Evolutionary conservation across 2,888 invertebrate genomes (phyloP).

Genomic region (Vandiemenella viatica): DNA sequence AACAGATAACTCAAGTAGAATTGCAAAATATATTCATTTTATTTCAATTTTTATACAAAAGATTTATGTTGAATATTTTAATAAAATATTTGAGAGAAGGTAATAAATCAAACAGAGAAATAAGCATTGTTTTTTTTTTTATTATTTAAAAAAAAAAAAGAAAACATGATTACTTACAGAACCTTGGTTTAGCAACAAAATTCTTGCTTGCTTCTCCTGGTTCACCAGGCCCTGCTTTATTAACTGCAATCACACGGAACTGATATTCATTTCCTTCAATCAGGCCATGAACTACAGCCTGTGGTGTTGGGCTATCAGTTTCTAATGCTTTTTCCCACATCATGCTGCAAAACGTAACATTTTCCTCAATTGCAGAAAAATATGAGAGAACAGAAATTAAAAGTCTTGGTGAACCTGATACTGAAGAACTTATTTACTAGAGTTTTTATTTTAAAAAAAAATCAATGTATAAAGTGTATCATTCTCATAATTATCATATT

Average conservation of each 20-base stretch:
- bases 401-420: not conserved
- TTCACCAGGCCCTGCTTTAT: slow-evolving; percentile 87
- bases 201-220: slow-evolving; percentile 78
- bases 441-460: too few relatives aligned
- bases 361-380: not conserved
- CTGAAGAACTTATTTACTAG: too few relatives aligned
- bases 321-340: slow-evolving; percentile 87
- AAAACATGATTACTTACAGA: slow-evolving; percentile 34
- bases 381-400: not conserved
- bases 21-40: too few relatives aligned
- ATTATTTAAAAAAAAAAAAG: slow-evolving; percentile 1
- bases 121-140: slow-evolving; percentile 1
- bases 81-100: too few relatives aligned
- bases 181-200: slow-evolving; percentile 73
- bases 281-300: slow-evolving; percentile 73
- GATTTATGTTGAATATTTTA: too few relatives aligned
- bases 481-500: too few relatives aligned
- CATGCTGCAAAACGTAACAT: slow-evolving; percentile 38
- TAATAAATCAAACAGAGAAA: too few relatives aligned
- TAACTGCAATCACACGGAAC: slow-evolving; percentile 88
- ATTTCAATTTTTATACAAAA: too few relatives aligned
- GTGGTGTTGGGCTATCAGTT: slow-evolving; percentile 54
- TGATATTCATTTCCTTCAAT: slow-evolving; percentile 94
- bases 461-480: too few relatives aligned
- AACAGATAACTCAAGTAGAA: too few relatives aligned